Conservation (phyloP, 2,888 invertebrate species). For the Zaprionus bogoriensis region DNA sequence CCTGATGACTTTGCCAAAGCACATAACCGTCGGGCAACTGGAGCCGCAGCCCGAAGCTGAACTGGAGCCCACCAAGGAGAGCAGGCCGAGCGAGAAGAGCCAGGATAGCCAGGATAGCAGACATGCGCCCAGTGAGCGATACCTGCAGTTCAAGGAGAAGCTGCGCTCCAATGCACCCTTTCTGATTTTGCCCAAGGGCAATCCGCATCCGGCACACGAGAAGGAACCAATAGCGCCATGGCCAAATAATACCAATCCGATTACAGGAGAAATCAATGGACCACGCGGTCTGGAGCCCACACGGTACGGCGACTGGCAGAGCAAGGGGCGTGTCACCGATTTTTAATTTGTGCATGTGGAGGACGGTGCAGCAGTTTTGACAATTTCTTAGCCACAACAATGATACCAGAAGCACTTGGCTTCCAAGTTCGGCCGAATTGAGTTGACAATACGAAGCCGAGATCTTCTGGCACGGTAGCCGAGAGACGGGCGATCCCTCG, state of each 20-base stretch:
- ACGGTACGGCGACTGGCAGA: constrained; percentile 99
- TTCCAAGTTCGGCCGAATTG: constrained; percentile 22
- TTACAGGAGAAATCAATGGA: constrained; percentile 96
- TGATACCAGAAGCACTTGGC: constrained; percentile 66
- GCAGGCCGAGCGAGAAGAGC: no score
- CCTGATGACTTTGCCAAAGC: not conserved
- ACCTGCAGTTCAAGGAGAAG: constrained; percentile 89
- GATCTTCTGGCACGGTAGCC: constrained; percentile 55
- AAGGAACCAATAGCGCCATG: constrained; percentile 91
- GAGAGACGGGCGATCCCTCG: constrained; percentile 25
- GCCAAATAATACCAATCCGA: constrained; percentile 93
- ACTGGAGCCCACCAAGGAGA: not conserved
- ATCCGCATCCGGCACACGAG: constrained; percentile 88
- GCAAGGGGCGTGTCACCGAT: constrained; percentile 97
- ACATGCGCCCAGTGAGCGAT: constrained; percentile 82
- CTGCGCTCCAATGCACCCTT: constrained; percentile 86
- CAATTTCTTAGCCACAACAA: constrained; percentile 55
- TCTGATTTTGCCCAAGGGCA: constrained; percentile 88
- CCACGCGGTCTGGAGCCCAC: constrained; percentile 98
- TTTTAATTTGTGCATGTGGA: constrained; percentile 90
- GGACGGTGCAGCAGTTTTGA: not conserved
- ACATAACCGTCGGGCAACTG: not conserved
- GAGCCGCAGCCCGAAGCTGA: not conserved
- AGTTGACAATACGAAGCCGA: no score
- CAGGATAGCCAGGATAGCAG: not conserved